Base-by-base conservation (phyloP, 2,888 invertebrate genomes). In the Colletes collaris region DNA sequence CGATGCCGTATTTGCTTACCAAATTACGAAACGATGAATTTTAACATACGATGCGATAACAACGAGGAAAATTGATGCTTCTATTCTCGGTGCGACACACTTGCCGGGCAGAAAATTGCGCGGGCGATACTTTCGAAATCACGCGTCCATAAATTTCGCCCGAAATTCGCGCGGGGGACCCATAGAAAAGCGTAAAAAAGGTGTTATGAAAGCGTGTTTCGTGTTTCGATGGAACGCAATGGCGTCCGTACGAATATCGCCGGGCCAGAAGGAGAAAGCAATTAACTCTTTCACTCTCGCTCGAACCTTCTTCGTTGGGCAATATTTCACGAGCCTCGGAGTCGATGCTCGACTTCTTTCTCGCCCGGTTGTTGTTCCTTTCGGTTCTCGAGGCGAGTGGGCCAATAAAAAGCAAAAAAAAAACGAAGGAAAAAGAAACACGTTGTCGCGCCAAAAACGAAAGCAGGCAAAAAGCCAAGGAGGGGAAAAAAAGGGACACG, bases 211-310 rank as follows among this genome's bases (percentile, higher is more conserved):
- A 73, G 16, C 64, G 19, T 37, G 40, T 10, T 35, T 6, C 16
- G 27, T 37, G 40, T 10, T 35, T 6, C 16, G 27, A 13, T 19
- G 35, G 44, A 60, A 53, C 53, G 16, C 60, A n/a, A 52, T 0
- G 16, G 1, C 44, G 49, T 49, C 19, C 53, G 13, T 10, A 62
- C 19, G 8, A 35, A n/a, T 27, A 27, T 11, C 11, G 16, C 11
- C 58, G 16, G 46, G 8, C 16, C 2, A 13, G 16, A 55, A 69
- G 37, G 62, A 69, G 65, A 78, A 69, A 75, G 80, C 66, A 81
- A 81, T 81, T 81, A 81, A 60, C 70, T 81, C 68, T 60, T 77
- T 73, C 81, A 46, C 64, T 76, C 68, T 68, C 76, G 35, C 35
- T 16, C 50, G 46, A 10, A 19, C 53, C 44, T 10, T 27, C 27